These are phyloP conservation scores for Crotophaga sulcirostris DNA, from an alignment of 2,113 vertebrate species.

Conservation along the genomic window DNA sequence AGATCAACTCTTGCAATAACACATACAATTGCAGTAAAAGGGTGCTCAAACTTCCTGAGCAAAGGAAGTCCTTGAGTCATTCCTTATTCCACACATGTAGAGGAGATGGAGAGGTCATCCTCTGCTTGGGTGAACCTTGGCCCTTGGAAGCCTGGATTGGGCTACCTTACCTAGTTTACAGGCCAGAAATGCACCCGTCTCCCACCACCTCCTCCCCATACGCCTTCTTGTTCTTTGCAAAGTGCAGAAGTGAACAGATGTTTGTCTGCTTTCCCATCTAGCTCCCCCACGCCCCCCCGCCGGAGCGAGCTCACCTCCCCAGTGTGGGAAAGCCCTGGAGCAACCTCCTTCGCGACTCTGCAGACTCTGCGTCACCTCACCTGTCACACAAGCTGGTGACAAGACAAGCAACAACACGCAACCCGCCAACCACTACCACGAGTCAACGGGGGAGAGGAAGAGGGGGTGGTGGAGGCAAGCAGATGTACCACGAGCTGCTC, in stretches of 20 bases:
- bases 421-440: not conserved
- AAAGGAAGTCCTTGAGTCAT: not conserved
- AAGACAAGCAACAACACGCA: not conserved
- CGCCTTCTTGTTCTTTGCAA: not conserved
- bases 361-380: constrained; percentile 47
- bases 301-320: constrained; percentile 26
- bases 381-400: constrained; percentile 67
- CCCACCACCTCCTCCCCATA: not conserved
- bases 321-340: constrained; percentile 52
- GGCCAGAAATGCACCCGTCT: not conserved
- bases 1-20: not conserved
- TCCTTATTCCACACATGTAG: not conserved
- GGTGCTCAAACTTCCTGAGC: not conserved
- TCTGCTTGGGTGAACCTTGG: not conserved
- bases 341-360: constrained; percentile 37
- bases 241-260: constrained; percentile 62
- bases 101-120: not conserved
- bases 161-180: not conserved
- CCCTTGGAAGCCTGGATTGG: not conserved
- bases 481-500: constrained; percentile 10
- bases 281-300: not conserved
- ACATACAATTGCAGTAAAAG: not conserved
- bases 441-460: not conserved
- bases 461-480: not conserved
- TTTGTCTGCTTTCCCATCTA: not conserved